A percentile compares a stretch with the other conserved stretches of the same genome.
Conservation (phyloP, 2,888 invertebrate genomes). For the Lasioglossum morio region DNA sequence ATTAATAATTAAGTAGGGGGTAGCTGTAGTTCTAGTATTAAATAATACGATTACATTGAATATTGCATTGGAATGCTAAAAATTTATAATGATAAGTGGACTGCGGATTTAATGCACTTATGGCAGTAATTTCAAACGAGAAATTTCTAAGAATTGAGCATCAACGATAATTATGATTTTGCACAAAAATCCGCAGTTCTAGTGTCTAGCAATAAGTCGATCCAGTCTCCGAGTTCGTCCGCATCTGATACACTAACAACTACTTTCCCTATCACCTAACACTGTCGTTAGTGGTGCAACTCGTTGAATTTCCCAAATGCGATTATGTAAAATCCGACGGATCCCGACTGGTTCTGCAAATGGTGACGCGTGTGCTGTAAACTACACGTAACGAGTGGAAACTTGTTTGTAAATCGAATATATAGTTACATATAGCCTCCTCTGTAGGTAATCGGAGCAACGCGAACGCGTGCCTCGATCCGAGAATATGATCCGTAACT, state of each 20-base stretch:
- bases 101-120: too few species aligned
- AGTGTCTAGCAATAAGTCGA: background rate
- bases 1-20: background rate
- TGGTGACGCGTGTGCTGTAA: slow-evolving; percentile 19
- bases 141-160: background rate
- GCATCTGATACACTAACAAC: slow-evolving; percentile 12
- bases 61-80: slow-evolving; percentile 6
- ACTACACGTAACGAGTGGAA: slow-evolving; percentile 46
- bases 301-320: slow-evolving; percentile 47
- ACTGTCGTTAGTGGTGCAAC: slow-evolving; percentile 17
- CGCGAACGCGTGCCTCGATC: background rate
- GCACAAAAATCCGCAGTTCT: background rate
- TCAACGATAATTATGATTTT: background rate
- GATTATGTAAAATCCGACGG: slow-evolving; percentile 54
- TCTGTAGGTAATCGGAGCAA: slow-evolving; percentile 19
- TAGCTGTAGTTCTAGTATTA: background rate
- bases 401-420: slow-evolving; percentile 43
- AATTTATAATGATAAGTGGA: background rate
- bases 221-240: slow-evolving; percentile 11
- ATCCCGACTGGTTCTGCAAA: slow-evolving; percentile 40
- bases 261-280: slow-evolving; percentile 41
- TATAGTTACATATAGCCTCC: background rate
- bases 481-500: background rate
- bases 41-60: background rate
- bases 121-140: background rate